Conservation (phyloP, 2,888 invertebrate species). For the Polymixis lichenea region DNA sequence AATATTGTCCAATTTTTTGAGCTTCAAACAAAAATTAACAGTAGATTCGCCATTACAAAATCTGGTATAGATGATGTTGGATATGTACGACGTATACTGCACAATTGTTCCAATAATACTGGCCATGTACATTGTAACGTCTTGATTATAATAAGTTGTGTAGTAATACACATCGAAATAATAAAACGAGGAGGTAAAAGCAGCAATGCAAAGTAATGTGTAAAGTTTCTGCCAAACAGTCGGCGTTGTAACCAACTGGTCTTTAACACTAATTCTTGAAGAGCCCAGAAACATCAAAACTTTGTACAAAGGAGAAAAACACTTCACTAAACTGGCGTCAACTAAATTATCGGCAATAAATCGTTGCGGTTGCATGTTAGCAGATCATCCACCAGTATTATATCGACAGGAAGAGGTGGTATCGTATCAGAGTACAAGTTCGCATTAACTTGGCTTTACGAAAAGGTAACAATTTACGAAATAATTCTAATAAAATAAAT, state of each 20-base stretch:
- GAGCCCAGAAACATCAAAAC: conserved; percentile 66
- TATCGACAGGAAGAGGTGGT: background rate
- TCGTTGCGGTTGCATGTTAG: conserved; percentile 13
- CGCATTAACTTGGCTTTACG: background rate
- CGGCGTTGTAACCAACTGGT: conserved; percentile 54
- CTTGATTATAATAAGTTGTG: conserved; percentile 43
- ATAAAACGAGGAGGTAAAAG: conserved; percentile 56
- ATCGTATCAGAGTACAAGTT: conserved; percentile 9
- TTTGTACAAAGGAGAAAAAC: conserved; percentile 65
- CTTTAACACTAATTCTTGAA: conserved; percentile 62
- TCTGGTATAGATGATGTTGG: conserved; percentile 60
- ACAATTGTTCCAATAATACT: conserved; percentile 44
- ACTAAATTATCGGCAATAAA: conserved; percentile 6
- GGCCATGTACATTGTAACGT: conserved; percentile 47
- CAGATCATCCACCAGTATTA: background rate
- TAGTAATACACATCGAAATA: conserved; percentile 59
- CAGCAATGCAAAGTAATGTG: conserved; percentile 62
- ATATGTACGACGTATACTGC: conserved; percentile 61
- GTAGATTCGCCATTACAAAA: conserved; percentile 53
- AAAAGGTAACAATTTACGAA: conserved; percentile 3
- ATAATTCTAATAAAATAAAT: background rate
- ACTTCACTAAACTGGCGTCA: conserved; percentile 59
- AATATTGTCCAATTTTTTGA: conserved; percentile 68
- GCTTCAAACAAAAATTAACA: conserved; percentile 26
- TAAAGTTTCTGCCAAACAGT: conserved; percentile 66